Conservation (phyloP, 92 coral and sea anemone genomes). For the Phymanthus crucifer region DNA sequence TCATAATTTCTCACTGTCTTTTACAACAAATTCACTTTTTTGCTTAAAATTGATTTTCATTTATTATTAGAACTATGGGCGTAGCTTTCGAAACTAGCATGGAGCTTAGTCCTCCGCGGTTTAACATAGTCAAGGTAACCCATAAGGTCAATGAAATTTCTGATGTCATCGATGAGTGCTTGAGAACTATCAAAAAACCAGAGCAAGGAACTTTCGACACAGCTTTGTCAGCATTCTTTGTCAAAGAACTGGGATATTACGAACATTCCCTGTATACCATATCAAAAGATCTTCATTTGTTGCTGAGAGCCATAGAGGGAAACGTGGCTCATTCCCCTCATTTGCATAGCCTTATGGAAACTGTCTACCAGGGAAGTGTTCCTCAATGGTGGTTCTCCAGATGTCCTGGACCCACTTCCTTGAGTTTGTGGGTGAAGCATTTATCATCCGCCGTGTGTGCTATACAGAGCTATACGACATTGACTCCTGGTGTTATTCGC, state of each 20-base stretch:
- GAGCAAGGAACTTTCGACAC: constrained; percentile 19
- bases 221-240: constrained; percentile 51
- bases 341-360: constrained; percentile 47
- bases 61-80: constrained; percentile 7
- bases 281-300: constrained; percentile 38
- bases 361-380: constrained; percentile 37
- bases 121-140: constrained; percentile 9
- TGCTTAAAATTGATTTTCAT: background rate
- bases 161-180: background rate
- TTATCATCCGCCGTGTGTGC: constrained; percentile 24
- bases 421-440: constrained; percentile 48
- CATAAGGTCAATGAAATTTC: constrained; percentile 7
- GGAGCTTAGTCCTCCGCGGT: constrained; percentile 16
- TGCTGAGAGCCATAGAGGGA: constrained; percentile 57
- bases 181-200: background rate
- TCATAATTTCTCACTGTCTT: background rate
- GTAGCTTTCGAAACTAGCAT: constrained; percentile 14
- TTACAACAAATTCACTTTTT: background rate
- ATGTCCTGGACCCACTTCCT: constrained; percentile 14
- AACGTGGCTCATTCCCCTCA: constrained; percentile 53
- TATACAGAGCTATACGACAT: constrained; percentile 36
- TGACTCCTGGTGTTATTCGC: constrained; percentile 36
- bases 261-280: constrained; percentile 18
- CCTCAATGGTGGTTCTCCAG: constrained; percentile 48
- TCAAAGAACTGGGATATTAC: constrained; percentile 51